These are phyloP conservation scores for Sialia sialis DNA, from an alignment of 2,113 vertebrate species.

Conservation along the genomic window DNA sequence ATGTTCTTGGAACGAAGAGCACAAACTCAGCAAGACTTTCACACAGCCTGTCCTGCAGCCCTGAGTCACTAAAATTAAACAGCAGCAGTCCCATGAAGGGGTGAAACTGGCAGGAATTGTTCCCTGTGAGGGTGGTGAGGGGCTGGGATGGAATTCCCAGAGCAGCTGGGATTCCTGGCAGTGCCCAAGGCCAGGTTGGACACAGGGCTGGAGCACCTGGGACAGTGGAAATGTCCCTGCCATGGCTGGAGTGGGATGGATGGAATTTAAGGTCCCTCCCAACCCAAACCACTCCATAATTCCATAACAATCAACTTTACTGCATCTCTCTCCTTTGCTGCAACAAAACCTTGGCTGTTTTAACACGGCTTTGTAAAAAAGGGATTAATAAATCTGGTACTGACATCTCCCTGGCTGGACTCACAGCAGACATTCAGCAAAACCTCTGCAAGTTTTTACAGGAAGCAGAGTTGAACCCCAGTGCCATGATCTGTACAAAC, in stretches of 20 bases:
- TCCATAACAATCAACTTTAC: background rate
- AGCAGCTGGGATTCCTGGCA: background rate
- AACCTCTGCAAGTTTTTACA: background rate
- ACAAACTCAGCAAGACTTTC: accelerated
- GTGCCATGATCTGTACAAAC: accelerated
- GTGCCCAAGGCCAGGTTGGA: background rate
- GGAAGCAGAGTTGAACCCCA: background rate
- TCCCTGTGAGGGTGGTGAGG: no score
- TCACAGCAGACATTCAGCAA: accelerated
- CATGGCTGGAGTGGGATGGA: background rate
- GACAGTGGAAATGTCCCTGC: background rate
- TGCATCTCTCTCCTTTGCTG: background rate
- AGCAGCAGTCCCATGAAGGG: background rate
- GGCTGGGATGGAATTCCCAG: no score
- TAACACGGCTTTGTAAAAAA: background rate
- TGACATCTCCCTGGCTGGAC: background rate
- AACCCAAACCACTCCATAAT: background rate
- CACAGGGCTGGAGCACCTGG: background rate
- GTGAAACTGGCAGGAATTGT: no score
- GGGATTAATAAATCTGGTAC: background rate
- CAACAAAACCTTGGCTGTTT: background rate
- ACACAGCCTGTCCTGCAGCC: background rate
- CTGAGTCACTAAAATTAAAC: background rate
- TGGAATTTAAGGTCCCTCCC: background rate
- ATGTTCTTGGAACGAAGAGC: background rate